Conservation (phyloP, 2,888 invertebrate genomes). For the Agrotis exclamationis region DNA sequence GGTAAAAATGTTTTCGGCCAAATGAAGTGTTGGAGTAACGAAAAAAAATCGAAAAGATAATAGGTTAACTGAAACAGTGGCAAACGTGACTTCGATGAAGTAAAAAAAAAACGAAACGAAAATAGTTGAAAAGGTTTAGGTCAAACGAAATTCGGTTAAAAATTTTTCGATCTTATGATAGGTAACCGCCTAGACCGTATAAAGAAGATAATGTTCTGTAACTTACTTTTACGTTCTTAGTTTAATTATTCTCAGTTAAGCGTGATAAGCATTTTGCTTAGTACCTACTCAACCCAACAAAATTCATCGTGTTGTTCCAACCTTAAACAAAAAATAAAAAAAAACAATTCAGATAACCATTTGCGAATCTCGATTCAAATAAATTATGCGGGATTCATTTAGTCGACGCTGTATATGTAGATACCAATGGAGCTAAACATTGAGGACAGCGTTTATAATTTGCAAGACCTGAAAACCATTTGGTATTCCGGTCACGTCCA, state of each 20-base stretch:
- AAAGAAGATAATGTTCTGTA: no score
- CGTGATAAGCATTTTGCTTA: background rate
- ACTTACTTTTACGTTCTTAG: background rate
- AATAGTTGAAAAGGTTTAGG: no score
- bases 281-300: background rate
- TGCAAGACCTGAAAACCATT: constrained; percentile 81
- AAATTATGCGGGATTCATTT: constrained; percentile 49
- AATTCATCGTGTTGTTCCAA: background rate
- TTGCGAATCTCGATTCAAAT: constrained; percentile 12
- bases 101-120: no score
- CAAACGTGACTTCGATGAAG: no score
- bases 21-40: no score
- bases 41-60: no score
- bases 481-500: constrained; percentile 87
- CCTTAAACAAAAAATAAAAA: constrained; percentile 25
- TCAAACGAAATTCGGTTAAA: no score
- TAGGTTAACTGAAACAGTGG: no score
- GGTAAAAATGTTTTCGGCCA: no score
- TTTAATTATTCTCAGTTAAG: background rate
- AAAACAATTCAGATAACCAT: constrained; percentile 23
- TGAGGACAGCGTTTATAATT: constrained; percentile 84
- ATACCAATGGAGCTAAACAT: constrained; percentile 62
- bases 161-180: no score
- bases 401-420: constrained; percentile 45
- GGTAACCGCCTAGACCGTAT: background rate